A percentile compares a stretch with the other conserved stretches of the same genome.
Evolutionary conservation across 2,888 invertebrate species (phyloP).

Genomic region (Idaea biselata): DNA sequence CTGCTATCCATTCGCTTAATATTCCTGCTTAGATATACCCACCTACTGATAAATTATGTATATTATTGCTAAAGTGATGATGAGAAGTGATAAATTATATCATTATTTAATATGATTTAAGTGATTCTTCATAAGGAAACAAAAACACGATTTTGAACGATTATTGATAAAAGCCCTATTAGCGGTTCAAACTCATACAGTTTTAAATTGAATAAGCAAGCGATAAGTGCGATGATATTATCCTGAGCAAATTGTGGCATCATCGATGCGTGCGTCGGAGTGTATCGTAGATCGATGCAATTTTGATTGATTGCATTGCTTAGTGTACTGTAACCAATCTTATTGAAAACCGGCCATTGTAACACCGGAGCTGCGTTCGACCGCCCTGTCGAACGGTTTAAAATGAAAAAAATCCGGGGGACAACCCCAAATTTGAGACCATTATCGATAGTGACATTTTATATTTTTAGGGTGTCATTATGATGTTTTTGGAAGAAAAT

Average conservation of each 20-base stretch:
- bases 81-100: no score
- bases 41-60: no score
- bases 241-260: conserved; percentile 39
- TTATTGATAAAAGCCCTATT: conserved; percentile 5
- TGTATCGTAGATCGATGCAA: conserved; percentile 70
- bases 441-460: conserved; percentile 70
- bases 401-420: conserved; percentile 76
- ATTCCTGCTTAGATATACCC: no score
- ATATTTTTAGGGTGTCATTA: conserved; percentile 64
- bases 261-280: conserved; percentile 51
- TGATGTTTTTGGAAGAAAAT: conserved; percentile 44
- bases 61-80: no score
- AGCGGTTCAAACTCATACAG: conserved; percentile 23
- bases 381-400: conserved; percentile 77
- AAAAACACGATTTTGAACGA: neutral
- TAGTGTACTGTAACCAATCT: conserved; percentile 81
- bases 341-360: conserved; percentile 77
- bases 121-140: neutral
- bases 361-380: conserved; percentile 72
- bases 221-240: conserved; percentile 29
- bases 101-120: neutral
- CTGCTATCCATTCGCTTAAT: no score
- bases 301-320: conserved; percentile 81
- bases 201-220: conserved; percentile 30
- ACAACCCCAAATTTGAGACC: conserved; percentile 65